These are phyloP conservation scores for Coptodon rendalli DNA, from an alignment of 2,113 vertebrate species.

Conservation along the genomic window DNA sequence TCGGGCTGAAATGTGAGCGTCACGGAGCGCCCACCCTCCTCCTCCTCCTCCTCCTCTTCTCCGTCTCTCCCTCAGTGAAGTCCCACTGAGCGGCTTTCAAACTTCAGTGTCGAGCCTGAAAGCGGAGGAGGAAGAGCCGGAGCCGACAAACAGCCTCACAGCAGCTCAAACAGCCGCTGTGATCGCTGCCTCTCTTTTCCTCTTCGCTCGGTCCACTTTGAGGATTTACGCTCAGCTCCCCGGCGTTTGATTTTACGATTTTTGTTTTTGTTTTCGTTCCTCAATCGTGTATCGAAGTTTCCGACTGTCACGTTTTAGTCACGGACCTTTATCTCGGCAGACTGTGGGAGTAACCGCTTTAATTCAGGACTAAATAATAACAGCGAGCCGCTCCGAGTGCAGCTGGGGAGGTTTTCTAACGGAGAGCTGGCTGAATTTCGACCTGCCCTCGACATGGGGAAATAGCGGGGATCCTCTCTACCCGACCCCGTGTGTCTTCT, in stretches of 20 bases:
- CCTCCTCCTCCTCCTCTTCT: neutral
- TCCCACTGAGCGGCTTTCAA: constrained; percentile 48
- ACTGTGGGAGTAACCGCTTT: constrained; percentile 6
- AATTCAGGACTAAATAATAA: neutral
- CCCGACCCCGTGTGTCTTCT: neutral
- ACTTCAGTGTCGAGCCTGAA: constrained; percentile 52
- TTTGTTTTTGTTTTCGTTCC: neutral
- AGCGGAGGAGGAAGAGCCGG: constrained; percentile 33
- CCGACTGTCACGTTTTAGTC: constrained; percentile 9
- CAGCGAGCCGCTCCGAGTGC: neutral
- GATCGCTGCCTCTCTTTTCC: neutral
- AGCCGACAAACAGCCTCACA: neutral
- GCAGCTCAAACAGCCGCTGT: neutral
- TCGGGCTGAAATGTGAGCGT: constrained; percentile 57
- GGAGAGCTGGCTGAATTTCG: neutral
- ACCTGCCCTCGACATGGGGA: constrained; percentile 41
- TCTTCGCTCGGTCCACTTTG: neutral
- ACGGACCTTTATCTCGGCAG: neutral
- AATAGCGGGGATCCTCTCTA: constrained; percentile 21
- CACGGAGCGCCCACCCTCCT: constrained; percentile 28
- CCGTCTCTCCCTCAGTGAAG: constrained; percentile 33
- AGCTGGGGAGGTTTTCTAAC: neutral
- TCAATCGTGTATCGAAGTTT: constrained; percentile 34
- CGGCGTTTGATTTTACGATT: neutral
- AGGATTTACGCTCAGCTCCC: constrained; percentile 7